Conservation (phyloP, 1,140 invertebrate genomes). For the Dermatophagoides farinae region DNA sequence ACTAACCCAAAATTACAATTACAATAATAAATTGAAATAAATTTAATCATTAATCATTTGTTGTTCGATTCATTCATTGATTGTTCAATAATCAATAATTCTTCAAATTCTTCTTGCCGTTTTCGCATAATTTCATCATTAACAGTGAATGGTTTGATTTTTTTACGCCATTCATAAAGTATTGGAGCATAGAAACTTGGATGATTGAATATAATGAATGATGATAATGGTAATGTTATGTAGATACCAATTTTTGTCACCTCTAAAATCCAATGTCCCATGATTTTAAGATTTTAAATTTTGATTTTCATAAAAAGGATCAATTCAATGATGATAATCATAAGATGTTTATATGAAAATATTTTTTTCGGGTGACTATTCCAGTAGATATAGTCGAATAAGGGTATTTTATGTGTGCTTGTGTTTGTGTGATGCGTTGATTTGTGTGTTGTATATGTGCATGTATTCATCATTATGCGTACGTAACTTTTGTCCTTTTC, state of each 20-base stretch:
- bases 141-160: not conserved
- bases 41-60: not conserved
- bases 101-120: slow-evolving; percentile 1
- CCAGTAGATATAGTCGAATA: too few relatives aligned
- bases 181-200: slow-evolving; percentile 3
- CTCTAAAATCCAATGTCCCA: slow-evolving; percentile 61
- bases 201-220: slow-evolving; percentile 12
- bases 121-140: slow-evolving; percentile 11
- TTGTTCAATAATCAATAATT: not conserved
- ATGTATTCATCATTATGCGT: not conserved
- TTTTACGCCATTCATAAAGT: slow-evolving; percentile 11
- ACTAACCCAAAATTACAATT: not conserved
- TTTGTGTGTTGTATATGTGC: too few relatives aligned
- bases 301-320: not conserved
- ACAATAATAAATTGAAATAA: not conserved
- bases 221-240: slow-evolving; percentile 8
- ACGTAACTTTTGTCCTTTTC: not conserved
- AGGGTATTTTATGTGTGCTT: too few relatives aligned
- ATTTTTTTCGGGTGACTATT: too few relatives aligned
- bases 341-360: too few relatives aligned
- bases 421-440: too few relatives aligned
- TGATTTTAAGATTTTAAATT: too few relatives aligned
- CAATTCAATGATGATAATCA: too few relatives aligned
- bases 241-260: slow-evolving; percentile 48
- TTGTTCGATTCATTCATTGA: too few relatives aligned